These are phyloP conservation scores for Condylura cristata DNA, from an alignment of 2,113 vertebrate genomes.

Conservation along the genomic window DNA sequence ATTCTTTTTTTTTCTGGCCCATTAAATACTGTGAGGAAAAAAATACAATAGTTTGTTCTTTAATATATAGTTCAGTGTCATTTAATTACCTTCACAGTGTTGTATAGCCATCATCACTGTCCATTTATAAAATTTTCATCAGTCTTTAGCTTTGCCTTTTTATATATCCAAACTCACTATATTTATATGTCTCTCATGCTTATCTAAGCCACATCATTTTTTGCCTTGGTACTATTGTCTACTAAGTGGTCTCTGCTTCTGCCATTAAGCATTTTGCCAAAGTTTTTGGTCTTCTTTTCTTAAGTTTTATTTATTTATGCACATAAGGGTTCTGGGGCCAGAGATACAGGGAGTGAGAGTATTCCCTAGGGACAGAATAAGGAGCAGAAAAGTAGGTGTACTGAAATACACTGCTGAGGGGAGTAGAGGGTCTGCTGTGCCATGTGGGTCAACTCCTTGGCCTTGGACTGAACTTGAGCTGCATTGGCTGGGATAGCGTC, in stretches of 20 bases:
- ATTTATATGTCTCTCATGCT: background rate
- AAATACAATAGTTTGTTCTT: background rate
- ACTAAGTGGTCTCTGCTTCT: background rate
- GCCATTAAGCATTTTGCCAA: background rate
- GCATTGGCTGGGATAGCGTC: no score
- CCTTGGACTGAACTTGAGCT: no score
- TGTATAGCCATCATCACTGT: background rate
- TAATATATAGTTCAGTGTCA: background rate
- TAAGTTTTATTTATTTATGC: no score
- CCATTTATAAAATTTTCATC: background rate
- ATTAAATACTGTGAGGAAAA: background rate
- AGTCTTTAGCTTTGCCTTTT: background rate
- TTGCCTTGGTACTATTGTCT: background rate
- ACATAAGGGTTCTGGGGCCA: no score
- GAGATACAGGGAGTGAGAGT: no score
- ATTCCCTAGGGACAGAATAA: no score
- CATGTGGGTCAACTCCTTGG: no score
- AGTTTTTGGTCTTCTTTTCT: no score
- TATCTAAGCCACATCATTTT: background rate
- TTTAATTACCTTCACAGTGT: background rate
- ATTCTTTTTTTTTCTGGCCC: background rate
- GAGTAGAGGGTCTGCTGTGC: no score
- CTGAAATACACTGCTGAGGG: no score
- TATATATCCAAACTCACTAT: background rate
- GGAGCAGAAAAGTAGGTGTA: no score